phyloP scores from a whole-genome alignment of 2,797 vertebrate species.

The Amazonetta brasiliensis region DNA sequence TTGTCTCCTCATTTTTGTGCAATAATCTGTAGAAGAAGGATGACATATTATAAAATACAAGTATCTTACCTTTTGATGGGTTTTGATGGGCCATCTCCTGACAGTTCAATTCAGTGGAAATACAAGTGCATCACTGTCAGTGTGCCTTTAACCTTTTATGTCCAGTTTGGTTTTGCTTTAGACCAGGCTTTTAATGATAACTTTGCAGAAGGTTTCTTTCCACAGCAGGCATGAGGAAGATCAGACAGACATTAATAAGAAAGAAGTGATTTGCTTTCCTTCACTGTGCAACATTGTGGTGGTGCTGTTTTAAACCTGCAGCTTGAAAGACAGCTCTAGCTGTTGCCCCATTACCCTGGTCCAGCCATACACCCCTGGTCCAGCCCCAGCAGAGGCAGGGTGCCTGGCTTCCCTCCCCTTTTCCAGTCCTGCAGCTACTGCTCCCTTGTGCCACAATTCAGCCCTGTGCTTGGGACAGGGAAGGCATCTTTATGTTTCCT shows the following conservation, averaged over 20 bases:
- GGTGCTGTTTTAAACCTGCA: not conserved
- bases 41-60: not conserved
- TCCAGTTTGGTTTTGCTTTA: accelerated
- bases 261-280: not conserved
- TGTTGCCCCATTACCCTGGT: not conserved
- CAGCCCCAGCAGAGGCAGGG: not conserved
- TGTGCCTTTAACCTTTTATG: not conserved
- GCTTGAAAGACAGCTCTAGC: not conserved
- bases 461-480: not conserved
- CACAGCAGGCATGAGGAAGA: not conserved
- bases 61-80: not conserved
- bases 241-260: not conserved
- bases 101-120: accelerated
- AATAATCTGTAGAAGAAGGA: not conserved
- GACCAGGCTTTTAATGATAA: not conserved
- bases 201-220: not conserved
- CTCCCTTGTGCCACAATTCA: not conserved
- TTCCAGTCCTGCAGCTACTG: not conserved
- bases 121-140: accelerated
- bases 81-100: not conserved
- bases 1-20: not conserved
- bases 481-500: accelerated
- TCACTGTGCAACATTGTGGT: not conserved
- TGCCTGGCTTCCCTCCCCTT: not conserved
- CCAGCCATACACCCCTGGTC: accelerated